These are phyloP conservation scores for Lepidothrix coronata DNA, from an alignment of 2,113 vertebrate genomes.

Conservation along the genomic window DNA sequence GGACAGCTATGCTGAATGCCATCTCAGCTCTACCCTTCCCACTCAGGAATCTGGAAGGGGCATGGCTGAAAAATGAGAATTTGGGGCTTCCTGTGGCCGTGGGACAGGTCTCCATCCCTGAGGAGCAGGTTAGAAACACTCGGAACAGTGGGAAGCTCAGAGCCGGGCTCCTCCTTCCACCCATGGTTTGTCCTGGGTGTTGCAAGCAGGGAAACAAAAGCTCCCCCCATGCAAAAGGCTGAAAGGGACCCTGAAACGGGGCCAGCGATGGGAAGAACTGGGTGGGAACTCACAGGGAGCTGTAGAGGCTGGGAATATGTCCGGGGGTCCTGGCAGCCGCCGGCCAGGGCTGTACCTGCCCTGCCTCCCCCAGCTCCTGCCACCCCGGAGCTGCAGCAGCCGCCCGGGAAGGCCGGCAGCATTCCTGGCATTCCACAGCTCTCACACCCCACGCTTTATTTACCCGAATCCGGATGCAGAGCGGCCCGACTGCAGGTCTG, in stretches of 20 bases:
- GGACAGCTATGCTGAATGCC: fast-evolving
- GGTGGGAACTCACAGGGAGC: neutral
- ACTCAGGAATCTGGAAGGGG: neutral
- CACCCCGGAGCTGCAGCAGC: neutral
- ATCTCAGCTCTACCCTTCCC: neutral
- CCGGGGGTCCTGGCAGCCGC: fast-evolving
- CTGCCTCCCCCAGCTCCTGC: neutral
- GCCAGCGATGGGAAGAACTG: neutral
- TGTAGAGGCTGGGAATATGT: neutral
- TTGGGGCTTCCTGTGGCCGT: fast-evolving
- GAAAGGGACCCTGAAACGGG: fast-evolving
- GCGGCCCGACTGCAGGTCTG: neutral
- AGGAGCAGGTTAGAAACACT: neutral
- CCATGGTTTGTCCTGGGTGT: neutral
- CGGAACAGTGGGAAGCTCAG: fast-evolving
- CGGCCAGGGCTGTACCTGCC: neutral
- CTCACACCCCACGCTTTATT: constrained; percentile 27
- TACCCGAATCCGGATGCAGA: neutral
- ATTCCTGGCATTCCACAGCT: constrained; percentile 55
- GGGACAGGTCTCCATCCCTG: neutral
- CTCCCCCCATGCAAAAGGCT: fast-evolving
- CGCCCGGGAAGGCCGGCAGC: neutral
- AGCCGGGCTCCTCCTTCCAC: neutral
- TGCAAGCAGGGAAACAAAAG: neutral
- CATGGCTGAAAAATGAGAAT: neutral